Conservation (phyloP, 2,113 vertebrate species). For the Cygnus atratus region DNA sequence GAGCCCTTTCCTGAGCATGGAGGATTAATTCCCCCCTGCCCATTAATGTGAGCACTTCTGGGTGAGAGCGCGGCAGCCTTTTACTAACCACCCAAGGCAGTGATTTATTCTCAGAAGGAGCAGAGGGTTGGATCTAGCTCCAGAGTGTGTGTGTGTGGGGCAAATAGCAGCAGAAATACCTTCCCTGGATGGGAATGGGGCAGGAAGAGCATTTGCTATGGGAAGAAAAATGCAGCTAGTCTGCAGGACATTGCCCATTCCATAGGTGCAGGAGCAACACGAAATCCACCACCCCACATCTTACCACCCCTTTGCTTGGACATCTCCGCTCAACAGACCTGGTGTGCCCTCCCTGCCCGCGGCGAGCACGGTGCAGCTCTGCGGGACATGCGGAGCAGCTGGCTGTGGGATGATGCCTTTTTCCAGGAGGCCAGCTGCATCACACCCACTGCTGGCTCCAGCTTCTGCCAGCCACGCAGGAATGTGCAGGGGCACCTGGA, state of each 20-base stretch:
- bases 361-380: accelerated
- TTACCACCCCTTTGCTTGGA: background rate
- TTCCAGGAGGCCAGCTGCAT: background rate
- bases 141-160: background rate
- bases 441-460: background rate
- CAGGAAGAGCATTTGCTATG: background rate
- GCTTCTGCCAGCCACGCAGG: background rate
- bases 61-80: background rate
- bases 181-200: background rate
- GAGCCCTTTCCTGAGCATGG: background rate
- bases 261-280: background rate
- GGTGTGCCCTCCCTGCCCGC: accelerated
- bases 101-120: background rate
- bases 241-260: background rate
- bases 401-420: background rate
- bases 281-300: background rate
- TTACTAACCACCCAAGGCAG: background rate
- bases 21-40: background rate
- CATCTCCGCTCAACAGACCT: accelerated
- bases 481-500: background rate
- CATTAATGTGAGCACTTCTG: accelerated
- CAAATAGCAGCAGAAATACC: background rate
- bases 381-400: accelerated
- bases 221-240: background rate
- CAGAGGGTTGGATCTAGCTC: accelerated